Conservation (phyloP, 2,888 invertebrate species). For the Formica aserva region DNA sequence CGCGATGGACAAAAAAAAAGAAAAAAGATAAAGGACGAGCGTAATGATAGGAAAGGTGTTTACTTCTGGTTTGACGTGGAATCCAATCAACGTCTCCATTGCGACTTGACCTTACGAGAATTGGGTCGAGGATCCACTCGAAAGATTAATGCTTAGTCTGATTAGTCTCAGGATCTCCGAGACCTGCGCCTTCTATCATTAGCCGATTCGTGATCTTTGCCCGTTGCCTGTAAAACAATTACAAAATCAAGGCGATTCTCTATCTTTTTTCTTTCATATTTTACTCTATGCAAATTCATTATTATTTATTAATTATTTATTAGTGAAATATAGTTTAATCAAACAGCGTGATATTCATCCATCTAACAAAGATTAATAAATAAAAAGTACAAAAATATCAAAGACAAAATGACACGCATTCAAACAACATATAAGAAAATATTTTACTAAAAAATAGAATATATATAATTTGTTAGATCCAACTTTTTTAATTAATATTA, state of each 20-base stretch:
- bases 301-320: constrained; percentile 35
- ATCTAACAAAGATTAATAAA: background rate
- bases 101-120: constrained; percentile 82
- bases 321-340: background rate
- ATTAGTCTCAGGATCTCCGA: constrained; percentile 82
- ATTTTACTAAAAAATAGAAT: background rate
- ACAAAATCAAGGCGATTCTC: constrained; percentile 63
- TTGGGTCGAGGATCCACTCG: constrained; percentile 82
- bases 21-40: constrained; percentile 37
- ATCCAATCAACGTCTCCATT: constrained; percentile 84
- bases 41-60: constrained; percentile 75
- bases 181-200: constrained; percentile 80
- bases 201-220: constrained; percentile 81
- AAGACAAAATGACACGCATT: background rate
- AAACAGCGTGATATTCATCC: background rate
- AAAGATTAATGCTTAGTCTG: constrained; percentile 85
- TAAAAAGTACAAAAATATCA: background rate
- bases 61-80: constrained; percentile 77
- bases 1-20: constrained; percentile 25
- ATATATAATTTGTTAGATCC: background rate
- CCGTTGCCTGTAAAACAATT: constrained; percentile 70
- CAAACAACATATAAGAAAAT: background rate
- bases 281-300: constrained; percentile 11
- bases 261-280: background rate
- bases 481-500: background rate